Base-by-base conservation (phyloP, 2,888 invertebrate species). In the Cyclophora punctaria region DNA sequence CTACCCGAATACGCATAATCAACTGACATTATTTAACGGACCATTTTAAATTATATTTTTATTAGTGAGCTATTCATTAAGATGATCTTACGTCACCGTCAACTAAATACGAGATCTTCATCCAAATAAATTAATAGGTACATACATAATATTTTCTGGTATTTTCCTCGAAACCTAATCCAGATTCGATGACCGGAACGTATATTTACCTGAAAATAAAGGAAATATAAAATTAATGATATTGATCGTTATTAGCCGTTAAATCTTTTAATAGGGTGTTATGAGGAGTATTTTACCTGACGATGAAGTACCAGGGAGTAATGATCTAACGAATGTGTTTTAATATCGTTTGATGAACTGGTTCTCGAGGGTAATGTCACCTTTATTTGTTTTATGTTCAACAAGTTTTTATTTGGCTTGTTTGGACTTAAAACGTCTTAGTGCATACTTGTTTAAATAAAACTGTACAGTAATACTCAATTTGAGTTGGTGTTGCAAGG, bases 181-280 rank as follows among this genome's bases (percentile, higher is more conserved):
- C 41, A 44, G 43, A 48, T 42, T 46, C 49, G 47, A 41, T 45
- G 33, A 45, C 54, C 46, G 49, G 51, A 50, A 46, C 42, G 47
- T 52, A 66, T 69, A 68, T 67, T 76, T 76, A 77, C 76, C 76
- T 76, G 76, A 58, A 64, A 57, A 59, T 58, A 55, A 68, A 58
- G 56, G 56, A 60, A 62, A 64, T 60, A 51, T 58, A 53, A 61
- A 59, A 47, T 48, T 48, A 52, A 47, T 47, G 7, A 52, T 20
- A 47, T 53, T 45, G 35, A 47, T 52, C 43, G 44, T 37, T 50
- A 50, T 48, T 7, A 35, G 48, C 33, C 47, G 47, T 45, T 49
- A 50, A 49, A 46, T 44, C 47, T 55, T 52, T 55, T 52, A 49
- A 55, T 52, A 50, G 52, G 47, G 48, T 46, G 48, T 55, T 50